Evolutionary conservation across 2,797 vertebrate genomes (phyloP).

Genomic region (Periparus ater): DNA sequence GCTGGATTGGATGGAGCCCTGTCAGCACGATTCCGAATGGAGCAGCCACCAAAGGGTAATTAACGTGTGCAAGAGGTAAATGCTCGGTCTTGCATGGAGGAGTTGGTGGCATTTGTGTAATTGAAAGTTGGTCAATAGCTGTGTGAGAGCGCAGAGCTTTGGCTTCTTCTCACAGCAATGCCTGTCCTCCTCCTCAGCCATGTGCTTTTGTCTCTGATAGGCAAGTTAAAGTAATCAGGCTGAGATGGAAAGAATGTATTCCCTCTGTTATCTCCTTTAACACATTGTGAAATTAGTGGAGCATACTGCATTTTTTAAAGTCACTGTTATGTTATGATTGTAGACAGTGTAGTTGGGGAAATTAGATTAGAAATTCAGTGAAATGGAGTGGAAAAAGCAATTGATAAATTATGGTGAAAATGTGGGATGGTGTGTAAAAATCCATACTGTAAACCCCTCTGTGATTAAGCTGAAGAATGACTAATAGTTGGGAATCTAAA

Average conservation of each 20-base stretch:
- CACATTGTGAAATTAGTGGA: constrained; percentile 70
- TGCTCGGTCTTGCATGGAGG: fast-evolving
- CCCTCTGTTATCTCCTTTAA: constrained; percentile 46
- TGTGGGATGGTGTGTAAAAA: constrained; percentile 63
- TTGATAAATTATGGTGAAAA: constrained; percentile 67
- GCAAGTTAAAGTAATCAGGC: neutral
- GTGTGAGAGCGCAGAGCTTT: neutral
- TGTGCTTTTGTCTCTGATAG: neutral
- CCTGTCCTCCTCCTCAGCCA: neutral
- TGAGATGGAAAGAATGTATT: constrained; percentile 44
- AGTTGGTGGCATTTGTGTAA: neutral
- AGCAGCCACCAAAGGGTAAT: neutral
- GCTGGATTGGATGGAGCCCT: neutral
- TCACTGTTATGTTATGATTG: constrained; percentile 55
- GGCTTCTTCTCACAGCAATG: neutral
- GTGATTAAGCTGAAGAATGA: constrained; percentile 38
- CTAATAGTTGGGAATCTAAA: constrained; percentile 27
- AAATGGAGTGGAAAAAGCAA: constrained; percentile 69
- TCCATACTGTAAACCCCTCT: neutral
- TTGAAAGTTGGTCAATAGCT: neutral
- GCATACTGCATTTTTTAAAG: constrained; percentile 63
- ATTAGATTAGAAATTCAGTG: constrained; percentile 70
- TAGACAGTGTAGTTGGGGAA: constrained; percentile 64
- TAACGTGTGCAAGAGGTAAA: neutral
- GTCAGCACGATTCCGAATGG: neutral